Percentiles rank a stretch among this genome's conserved stretches.
phyloP scores from a whole-genome alignment of 2,797 vertebrate species.

The Enteromius unitaeniatus region DNA sequence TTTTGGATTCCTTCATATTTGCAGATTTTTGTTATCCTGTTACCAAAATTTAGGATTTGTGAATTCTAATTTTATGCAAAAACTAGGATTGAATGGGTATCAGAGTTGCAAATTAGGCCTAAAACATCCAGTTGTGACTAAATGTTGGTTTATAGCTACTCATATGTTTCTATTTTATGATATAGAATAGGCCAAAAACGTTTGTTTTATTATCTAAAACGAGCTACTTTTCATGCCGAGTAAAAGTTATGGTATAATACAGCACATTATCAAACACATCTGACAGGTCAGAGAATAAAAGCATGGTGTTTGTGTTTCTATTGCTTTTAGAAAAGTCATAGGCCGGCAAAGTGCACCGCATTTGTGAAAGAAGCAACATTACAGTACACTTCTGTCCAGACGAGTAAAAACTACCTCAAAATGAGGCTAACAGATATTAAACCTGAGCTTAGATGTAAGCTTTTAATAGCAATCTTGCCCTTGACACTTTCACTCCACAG shows the following conservation, averaged over 20 bases:
- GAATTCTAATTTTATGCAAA: neutral
- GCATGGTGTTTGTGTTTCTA: neutral
- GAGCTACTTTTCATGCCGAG: neutral
- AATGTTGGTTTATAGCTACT: neutral
- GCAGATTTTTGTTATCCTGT: neutral
- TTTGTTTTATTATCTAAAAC: neutral
- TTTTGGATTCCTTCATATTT: neutral
- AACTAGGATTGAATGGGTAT: neutral
- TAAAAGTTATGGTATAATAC: neutral
- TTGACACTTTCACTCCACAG: slow-evolving; percentile 15
- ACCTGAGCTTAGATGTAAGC: neutral
- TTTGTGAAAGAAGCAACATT: slow-evolving; percentile 1
- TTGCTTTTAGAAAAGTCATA: slow-evolving; percentile 7
- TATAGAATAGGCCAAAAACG: neutral
- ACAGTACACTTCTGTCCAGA: neutral
- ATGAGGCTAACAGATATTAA: neutral
- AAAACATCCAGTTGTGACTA: neutral
- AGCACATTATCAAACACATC: neutral
- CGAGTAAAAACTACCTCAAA: neutral
- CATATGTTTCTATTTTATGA: neutral
- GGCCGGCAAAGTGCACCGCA: neutral
- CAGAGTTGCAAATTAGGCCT: neutral
- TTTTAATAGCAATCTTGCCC: neutral
- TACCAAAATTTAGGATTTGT: neutral
- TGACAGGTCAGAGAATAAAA: neutral